A percentile compares a stretch with the other conserved stretches of the same genome.
These are phyloP conservation scores for Manacus vitellinus DNA, from an alignment of 2,113 vertebrate genomes.

Conservation along the genomic window DNA sequence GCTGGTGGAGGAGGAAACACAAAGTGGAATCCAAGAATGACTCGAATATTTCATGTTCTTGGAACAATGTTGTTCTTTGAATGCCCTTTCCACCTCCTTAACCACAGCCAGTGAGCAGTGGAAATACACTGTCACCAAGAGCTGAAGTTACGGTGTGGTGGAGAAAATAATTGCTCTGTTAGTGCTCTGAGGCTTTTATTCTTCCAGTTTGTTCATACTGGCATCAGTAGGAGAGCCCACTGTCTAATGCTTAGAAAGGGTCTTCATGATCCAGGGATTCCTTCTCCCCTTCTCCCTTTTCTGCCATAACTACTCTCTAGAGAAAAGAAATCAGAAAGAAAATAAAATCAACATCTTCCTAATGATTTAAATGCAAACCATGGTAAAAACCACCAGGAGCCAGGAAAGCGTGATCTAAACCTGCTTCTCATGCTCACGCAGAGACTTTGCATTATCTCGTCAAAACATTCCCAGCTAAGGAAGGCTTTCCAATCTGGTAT, in stretches of 20 bases:
- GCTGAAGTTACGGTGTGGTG: not conserved
- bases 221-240: not conserved
- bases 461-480: not conserved
- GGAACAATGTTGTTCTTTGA: not conserved
- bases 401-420: slow-evolving; percentile 13
- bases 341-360: not conserved
- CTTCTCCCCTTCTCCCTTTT: not conserved
- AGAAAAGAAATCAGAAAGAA: not conserved
- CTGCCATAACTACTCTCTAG: not conserved
- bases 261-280: not conserved
- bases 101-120: not conserved
- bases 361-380: not conserved
- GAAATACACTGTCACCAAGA: not conserved
- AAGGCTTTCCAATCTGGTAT: not conserved
- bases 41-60: not conserved
- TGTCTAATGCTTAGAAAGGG: not conserved
- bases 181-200: not conserved
- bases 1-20: not conserved
- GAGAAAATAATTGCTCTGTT: not conserved
- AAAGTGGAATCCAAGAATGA: not conserved
- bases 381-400: not conserved
- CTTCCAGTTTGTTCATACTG: not conserved
- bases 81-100: not conserved
- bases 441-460: not conserved
- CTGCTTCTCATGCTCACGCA: not conserved